Percentiles rank a stretch among this genome's conserved stretches.
These are phyloP conservation scores for Oophaga pumilio DNA, from an alignment of 2,113 vertebrate species.

Conservation along the genomic window DNA sequence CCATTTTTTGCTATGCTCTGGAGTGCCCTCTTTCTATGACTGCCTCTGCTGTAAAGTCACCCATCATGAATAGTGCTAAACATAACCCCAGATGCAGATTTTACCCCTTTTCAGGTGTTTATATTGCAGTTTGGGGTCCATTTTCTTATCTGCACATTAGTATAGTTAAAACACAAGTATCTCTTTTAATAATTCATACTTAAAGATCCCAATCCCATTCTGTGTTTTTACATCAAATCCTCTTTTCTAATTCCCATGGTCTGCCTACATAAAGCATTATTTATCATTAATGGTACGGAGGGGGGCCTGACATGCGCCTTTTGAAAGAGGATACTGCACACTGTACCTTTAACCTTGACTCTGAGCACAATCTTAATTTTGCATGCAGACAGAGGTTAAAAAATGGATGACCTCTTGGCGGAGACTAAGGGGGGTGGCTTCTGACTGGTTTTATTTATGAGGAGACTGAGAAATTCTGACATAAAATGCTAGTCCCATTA, in stretches of 20 bases:
- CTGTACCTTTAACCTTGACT: conserved; percentile 78
- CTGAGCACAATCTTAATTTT: conserved; percentile 69
- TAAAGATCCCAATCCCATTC: background rate
- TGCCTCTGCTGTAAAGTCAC: background rate
- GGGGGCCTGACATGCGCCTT: conserved; percentile 70
- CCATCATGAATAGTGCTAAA: background rate
- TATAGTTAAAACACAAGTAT: background rate
- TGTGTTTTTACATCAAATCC: background rate
- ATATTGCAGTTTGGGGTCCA: background rate
- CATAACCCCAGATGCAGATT: background rate
- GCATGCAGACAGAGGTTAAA: conserved; percentile 69
- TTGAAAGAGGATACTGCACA: conserved; percentile 76
- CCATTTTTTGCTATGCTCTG: too few relatives aligned
- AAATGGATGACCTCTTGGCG: conserved; percentile 67
- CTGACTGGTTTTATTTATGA: conserved; percentile 75
- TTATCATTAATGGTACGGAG: conserved; percentile 72
- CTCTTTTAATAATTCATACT: background rate
- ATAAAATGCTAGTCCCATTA: conserved; percentile 74
- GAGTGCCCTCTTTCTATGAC: too few relatives aligned
- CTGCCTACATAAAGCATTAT: conserved; percentile 66
- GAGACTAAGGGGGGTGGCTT: conserved; percentile 63
- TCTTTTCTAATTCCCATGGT: background rate
- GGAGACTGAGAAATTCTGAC: conserved; percentile 73
- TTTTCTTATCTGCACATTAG: background rate
- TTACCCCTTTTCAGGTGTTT: background rate